Evolutionary conservation across 2,113 vertebrate genomes (phyloP), one percentile per base, ranked within the genome.

Genomic region (Trachemys scripta): DNA sequence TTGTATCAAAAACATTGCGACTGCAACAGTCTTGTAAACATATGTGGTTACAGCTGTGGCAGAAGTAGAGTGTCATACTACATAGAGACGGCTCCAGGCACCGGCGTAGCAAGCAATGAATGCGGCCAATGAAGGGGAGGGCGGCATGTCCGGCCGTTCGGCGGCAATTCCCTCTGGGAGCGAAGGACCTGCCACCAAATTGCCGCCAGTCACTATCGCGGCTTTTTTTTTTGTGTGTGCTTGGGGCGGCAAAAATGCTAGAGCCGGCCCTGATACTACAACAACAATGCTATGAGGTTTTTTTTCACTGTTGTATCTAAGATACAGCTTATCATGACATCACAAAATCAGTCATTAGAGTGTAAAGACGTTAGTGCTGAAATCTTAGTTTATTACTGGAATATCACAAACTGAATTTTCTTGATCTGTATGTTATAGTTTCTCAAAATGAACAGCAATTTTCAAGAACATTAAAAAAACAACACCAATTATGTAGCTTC

Each of bases 241-340:
- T 45, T 45, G 45, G 45, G 45, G 45, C 45, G 45, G 45, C 45
- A 45, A 45, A 45, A 45, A 45, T 45, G 45, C 45, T 45, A 45
- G 45, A 45, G 45, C 45, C 45, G 45, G 45, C 45, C 45, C 45
- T 45, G 45, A 49, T 31, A 47, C 16, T 80, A 57, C 65, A n/a
- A 12, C 45, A 4, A 10, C 2, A 6, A 24, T 13, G 42, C n/a
- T 1, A 13, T 38, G 9, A 0, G 79, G 3, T 2, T 27, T 25
- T 49, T 79, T 49, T 49, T n/a, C 49, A 51, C 22, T 3, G 6
- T 85, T 89, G 83, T 42, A 79, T 91, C 47, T 80, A 84, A 10
- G 3, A 14, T 5, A 3, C 3, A 42, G 50, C 13, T 19, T 35
- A 88, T 38, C 65, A 7, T 62, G 19, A 50, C 27, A 0, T 0